A percentile compares a stretch with the other conserved stretches of the same genome.
Evolutionary conservation across 1,140 invertebrate species (phyloP).

Genomic region (Drosophila melanica): DNA sequence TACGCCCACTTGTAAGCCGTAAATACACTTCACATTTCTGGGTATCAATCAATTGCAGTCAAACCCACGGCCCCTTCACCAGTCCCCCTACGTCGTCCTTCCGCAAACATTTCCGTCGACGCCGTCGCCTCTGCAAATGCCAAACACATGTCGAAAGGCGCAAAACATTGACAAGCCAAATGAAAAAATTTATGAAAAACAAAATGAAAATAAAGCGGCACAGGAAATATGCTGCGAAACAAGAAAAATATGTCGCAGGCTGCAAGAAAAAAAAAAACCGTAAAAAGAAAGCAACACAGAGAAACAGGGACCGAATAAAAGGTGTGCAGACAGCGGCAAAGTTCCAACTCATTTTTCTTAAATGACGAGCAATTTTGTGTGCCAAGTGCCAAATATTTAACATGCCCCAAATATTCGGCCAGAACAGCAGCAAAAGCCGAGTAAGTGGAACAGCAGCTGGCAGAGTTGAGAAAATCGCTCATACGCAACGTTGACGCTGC

Average conservation of each 20-base stretch:
- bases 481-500: conserved; percentile 67
- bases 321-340: conserved; percentile 7
- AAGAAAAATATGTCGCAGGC: conserved; percentile 29
- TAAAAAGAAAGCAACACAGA: neutral
- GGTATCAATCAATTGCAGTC: conserved; percentile 41
- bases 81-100: too few species aligned
- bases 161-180: conserved; percentile 75
- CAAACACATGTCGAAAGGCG: conserved; percentile 75
- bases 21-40: conserved; percentile 17
- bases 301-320: neutral
- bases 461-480: conserved; percentile 53
- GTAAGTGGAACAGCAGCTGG: conserved; percentile 22
- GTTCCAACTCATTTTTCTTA: conserved; percentile 35
- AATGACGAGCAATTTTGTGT: conserved; percentile 48
- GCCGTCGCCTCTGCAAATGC: conserved; percentile 55
- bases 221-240: conserved; percentile 50
- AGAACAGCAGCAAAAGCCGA: conserved; percentile 4
- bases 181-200: conserved; percentile 73
- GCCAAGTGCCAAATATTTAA: conserved; percentile 72
- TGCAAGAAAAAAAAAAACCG: neutral
- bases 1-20: conserved; percentile 9
- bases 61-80: too few species aligned
- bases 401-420: conserved; percentile 57
- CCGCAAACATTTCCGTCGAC: conserved; percentile 26
- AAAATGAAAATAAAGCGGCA: conserved; percentile 52